phyloP scores from a whole-genome alignment of 2,797 vertebrate species.

The Eremophila alpestris region DNA sequence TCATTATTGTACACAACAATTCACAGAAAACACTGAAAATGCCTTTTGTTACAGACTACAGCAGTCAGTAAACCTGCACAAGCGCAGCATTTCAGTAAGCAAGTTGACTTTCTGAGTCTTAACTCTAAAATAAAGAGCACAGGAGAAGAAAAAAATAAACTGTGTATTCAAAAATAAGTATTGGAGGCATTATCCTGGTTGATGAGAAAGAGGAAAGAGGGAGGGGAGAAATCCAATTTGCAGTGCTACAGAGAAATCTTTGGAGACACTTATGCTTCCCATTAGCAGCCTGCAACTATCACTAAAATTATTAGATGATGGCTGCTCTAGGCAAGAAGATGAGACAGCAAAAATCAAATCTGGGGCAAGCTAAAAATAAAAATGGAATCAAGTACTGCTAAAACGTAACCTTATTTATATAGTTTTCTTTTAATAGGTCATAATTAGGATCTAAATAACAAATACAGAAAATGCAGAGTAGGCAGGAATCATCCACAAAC shows the following conservation, averaged over 20 bases:
- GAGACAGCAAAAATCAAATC: conserved; percentile 47
- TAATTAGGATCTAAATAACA: neutral
- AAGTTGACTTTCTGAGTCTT: neutral
- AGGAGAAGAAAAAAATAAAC: neutral
- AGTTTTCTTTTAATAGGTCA: conserved; percentile 3
- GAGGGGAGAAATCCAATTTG: conserved; percentile 27
- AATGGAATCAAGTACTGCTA: neutral
- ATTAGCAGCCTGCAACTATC: conserved; percentile 31
- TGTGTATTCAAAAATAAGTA: neutral
- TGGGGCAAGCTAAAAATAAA: conserved; percentile 53
- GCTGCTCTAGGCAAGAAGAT: conserved; percentile 33
- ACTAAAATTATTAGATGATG: conserved; percentile 33
- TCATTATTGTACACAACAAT: neutral
- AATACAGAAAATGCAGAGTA: neutral
- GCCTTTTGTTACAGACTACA: neutral
- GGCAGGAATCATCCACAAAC: neutral
- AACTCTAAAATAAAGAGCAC: neutral
- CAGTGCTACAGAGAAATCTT: neutral
- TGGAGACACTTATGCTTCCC: conserved; percentile 8
- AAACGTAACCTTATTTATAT: neutral
- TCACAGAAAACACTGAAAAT: neutral
- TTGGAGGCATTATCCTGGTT: conserved; percentile 13
- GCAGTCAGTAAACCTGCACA: neutral
- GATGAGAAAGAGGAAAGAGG: neutral
- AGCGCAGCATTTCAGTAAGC: neutral